Conservation (phyloP, 2,113 vertebrate species). For the Mionectes macconnelli region DNA sequence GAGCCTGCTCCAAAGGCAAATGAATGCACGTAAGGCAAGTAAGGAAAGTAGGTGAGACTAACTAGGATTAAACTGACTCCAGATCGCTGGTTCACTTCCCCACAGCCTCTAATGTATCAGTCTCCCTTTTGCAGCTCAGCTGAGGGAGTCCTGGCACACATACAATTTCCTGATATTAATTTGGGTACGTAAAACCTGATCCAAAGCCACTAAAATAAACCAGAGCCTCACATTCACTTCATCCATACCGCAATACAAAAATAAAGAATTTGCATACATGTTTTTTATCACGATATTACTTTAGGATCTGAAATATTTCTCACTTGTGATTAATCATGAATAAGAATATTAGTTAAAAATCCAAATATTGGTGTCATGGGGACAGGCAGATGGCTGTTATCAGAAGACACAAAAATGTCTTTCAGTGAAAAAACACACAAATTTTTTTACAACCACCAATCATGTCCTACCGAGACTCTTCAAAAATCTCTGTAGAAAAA, state of each 20-base stretch:
- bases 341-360: background rate
- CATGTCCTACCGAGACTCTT: background rate
- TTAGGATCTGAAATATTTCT: background rate
- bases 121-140: conserved; percentile 61
- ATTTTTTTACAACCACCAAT: background rate
- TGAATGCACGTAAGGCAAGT: conserved; percentile 48
- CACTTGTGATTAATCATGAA: background rate
- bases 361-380: background rate
- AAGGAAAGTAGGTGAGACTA: conserved; percentile 45
- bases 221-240: background rate
- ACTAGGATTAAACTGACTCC: conserved; percentile 60
- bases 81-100: conserved; percentile 67
- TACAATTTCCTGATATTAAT: conserved; percentile 29
- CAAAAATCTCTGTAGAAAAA: background rate
- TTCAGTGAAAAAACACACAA: background rate
- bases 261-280: background rate
- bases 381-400: background rate
- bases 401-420: background rate
- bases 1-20: conserved; percentile 54
- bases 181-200: background rate
- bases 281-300: background rate
- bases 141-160: conserved; percentile 29
- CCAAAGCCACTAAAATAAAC: background rate
- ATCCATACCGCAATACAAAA: background rate
- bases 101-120: conserved; percentile 54